Evolutionary conservation across 2,888 invertebrate genomes (phyloP).

Genomic region (Trissonchulus sp.): DNA sequence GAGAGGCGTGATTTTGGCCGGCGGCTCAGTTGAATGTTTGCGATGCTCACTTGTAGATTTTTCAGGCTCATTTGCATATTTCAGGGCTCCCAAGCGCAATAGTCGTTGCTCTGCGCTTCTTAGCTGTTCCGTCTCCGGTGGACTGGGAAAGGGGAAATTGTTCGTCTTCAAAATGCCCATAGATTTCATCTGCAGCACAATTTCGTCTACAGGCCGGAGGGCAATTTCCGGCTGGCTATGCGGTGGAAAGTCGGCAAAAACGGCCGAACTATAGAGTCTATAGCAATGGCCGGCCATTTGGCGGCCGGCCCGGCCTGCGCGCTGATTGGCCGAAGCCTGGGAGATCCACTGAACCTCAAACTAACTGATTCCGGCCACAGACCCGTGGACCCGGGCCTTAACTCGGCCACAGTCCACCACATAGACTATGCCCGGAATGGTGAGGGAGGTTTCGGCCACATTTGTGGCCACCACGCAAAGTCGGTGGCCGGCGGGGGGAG

Average conservation of each 20-base stretch:
- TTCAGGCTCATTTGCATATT: conserved; percentile 51
- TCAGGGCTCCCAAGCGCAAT: conserved; percentile 71
- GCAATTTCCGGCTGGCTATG: conserved; percentile 83
- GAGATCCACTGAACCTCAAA: conserved; percentile 83
- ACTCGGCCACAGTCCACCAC: conserved; percentile 68
- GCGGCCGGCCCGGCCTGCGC: conserved; percentile 77
- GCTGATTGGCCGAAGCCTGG: conserved; percentile 87
- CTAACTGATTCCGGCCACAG: conserved; percentile 62
- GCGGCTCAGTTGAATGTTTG: no score
- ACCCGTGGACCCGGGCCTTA: conserved; percentile 46
- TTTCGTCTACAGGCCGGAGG: conserved; percentile 82
- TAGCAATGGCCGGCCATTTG: conserved; percentile 74
- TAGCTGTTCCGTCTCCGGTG: conserved; percentile 73
- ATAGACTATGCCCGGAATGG: conserved; percentile 65
- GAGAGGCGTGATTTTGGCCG: conserved; percentile 67
- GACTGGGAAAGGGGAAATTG: conserved; percentile 93
- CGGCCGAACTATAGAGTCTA: conserved; percentile 79
- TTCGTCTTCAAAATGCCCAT: conserved; percentile 79
- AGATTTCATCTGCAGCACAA: conserved; percentile 82
- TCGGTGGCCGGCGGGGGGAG: conserved; percentile 63
- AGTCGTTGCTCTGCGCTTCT: conserved; percentile 64
- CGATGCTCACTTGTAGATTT: not conserved
- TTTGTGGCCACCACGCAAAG: conserved; percentile 93
- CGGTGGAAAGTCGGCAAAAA: conserved; percentile 77
- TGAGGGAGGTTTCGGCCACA: conserved; percentile 95